Conservation (phyloP, 2,113 vertebrate species). For the Octodon degus region DNA sequence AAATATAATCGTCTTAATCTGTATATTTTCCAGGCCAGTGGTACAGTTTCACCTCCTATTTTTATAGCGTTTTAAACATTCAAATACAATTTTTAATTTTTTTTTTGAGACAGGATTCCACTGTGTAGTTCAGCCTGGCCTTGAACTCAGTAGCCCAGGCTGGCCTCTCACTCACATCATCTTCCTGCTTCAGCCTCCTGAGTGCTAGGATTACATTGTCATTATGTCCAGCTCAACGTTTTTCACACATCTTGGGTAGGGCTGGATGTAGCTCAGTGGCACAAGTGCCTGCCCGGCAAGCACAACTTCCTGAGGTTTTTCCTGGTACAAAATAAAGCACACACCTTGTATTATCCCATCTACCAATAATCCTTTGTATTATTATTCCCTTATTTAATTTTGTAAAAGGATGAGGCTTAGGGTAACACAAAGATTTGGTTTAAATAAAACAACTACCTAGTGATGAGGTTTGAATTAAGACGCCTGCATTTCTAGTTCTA, state of each 20-base stretch:
- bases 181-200: not conserved
- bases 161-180: not conserved
- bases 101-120: not conserved
- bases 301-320: no score
- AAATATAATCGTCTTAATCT: not conserved
- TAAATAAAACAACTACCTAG: not conserved
- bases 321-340: not conserved
- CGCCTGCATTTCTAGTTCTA: not conserved
- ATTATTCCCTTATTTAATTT: not conserved
- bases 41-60: not conserved
- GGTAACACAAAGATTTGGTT: not conserved
- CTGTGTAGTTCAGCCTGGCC: not conserved
- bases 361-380: not conserved
- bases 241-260: not conserved
- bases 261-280: no score
- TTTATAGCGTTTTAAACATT: not conserved
- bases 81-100: not conserved
- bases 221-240: not conserved
- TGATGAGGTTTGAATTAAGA: not conserved
- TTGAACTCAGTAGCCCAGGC: not conserved
- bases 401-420: not conserved
- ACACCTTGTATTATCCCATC: not conserved
- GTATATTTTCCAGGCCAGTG: not conserved
- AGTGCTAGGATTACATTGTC: not conserved
- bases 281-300: no score